phyloP scores from a whole-genome alignment of 2,797 vertebrate species.

The Lophotriccus pileatus region DNA sequence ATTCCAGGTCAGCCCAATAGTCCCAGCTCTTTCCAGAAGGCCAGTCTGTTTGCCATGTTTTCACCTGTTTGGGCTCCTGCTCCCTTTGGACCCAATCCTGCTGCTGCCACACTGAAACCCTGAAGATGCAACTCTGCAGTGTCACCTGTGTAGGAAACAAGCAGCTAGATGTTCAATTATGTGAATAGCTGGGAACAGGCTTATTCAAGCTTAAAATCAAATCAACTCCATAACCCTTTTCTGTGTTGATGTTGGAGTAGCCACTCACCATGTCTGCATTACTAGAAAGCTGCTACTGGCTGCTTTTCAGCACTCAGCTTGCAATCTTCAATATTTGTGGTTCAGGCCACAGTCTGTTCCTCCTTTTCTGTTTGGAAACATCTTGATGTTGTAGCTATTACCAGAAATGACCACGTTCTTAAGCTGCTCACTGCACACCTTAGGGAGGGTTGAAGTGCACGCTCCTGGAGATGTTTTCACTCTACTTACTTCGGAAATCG shows the following conservation, averaged over 20 bases:
- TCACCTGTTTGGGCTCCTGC: neutral
- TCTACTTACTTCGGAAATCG: neutral
- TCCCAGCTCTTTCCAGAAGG: neutral
- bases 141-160: neutral
- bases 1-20: neutral
- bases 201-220: neutral
- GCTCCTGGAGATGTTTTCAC: neutral
- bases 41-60: neutral
- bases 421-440: neutral
- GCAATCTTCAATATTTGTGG: neutral
- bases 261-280: neutral
- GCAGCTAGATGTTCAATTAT: neutral
- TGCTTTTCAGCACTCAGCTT: neutral
- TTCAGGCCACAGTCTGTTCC: neutral
- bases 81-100: neutral
- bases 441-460: neutral
- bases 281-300: neutral
- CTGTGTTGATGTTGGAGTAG: neutral
- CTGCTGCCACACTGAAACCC: accelerated
- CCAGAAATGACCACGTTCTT: neutral
- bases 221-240: neutral
- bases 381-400: neutral
- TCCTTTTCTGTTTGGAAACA: neutral
- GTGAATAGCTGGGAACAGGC: neutral
- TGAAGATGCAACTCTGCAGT: neutral